These are phyloP conservation scores for Catharus minimus DNA, from an alignment of 2,113 vertebrate genomes.

Conservation along the genomic window DNA sequence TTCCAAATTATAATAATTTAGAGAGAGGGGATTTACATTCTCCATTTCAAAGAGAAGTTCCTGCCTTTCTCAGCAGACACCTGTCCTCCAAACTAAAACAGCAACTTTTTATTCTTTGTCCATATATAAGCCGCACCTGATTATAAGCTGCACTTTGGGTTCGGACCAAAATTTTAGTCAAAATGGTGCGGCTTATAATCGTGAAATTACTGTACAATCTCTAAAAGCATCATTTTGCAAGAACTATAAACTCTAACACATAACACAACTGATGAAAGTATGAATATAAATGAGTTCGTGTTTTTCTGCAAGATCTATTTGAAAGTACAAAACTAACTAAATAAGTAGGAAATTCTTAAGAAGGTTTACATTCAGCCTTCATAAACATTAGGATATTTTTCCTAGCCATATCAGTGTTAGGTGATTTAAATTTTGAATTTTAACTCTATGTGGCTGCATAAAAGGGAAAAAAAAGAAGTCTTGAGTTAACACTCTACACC, in stretches of 20 bases:
- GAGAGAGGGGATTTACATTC: too few relatives aligned
- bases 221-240: neutral
- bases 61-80: too few relatives aligned
- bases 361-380: neutral
- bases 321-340: neutral
- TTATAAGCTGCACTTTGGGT: too few relatives aligned
- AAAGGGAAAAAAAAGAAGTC: neutral
- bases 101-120: too few relatives aligned
- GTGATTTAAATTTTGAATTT: neutral
- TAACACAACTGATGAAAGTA: neutral
- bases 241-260: neutral
- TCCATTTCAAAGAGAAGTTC: too few relatives aligned
- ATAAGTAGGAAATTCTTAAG: neutral
- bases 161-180: too few relatives aligned
- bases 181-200: too few relatives aligned
- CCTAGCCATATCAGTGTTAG: neutral
- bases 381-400: neutral
- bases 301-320: neutral
- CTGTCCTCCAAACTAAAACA: too few relatives aligned
- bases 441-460: neutral
- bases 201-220: neutral
- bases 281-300: neutral
- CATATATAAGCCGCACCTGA: too few relatives aligned
- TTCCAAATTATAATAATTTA: too few relatives aligned
- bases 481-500: neutral